Conservation (phyloP, 1,140 invertebrate genomes). For the Condylostylus longicornis region DNA sequence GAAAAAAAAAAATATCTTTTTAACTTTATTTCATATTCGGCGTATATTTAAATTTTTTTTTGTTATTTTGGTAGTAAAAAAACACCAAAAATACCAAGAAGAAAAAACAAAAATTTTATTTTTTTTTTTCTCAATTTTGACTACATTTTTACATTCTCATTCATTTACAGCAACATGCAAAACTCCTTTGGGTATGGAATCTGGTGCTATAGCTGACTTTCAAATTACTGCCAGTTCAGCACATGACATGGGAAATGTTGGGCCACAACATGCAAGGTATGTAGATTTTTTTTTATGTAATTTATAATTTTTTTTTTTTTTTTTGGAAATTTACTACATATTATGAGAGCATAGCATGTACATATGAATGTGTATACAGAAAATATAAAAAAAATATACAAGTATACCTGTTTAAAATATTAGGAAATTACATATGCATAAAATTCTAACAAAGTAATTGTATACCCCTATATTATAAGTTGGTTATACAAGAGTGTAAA, state of each 20-base stretch:
- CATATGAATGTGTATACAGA: too few relatives aligned
- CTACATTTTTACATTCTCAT: constrained; percentile 8
- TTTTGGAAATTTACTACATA: too few relatives aligned
- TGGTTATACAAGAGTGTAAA: too few relatives aligned
- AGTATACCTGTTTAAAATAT: too few relatives aligned
- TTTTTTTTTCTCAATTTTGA: constrained; percentile 5
- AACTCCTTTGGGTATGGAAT: constrained; percentile 77
- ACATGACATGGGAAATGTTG: constrained; percentile 78
- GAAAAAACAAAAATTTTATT: constrained; percentile 10
- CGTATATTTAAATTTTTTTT: too few relatives aligned
- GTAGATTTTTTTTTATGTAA: constrained; percentile 17
- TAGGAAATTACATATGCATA: too few relatives aligned
- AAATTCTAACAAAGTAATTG: too few relatives aligned
- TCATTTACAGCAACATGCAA: constrained; percentile 58
- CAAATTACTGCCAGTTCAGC: constrained; percentile 78
- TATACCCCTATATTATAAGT: too few relatives aligned
- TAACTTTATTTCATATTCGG: too few relatives aligned
- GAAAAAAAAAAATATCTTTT: too few relatives aligned
- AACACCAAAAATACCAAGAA: constrained; percentile 1
- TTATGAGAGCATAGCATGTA: too few relatives aligned
- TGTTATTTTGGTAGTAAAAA: constrained; percentile 2
- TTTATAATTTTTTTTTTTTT: constrained; percentile 27
- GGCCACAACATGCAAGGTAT: constrained; percentile 81
- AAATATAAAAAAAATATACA: too few relatives aligned
- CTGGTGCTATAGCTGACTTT: constrained; percentile 68